Percentiles rank a stretch among this genome's conserved stretches.
Conservation (phyloP, 2,888 invertebrate species). For the Tanaodytes sp. region DNA sequence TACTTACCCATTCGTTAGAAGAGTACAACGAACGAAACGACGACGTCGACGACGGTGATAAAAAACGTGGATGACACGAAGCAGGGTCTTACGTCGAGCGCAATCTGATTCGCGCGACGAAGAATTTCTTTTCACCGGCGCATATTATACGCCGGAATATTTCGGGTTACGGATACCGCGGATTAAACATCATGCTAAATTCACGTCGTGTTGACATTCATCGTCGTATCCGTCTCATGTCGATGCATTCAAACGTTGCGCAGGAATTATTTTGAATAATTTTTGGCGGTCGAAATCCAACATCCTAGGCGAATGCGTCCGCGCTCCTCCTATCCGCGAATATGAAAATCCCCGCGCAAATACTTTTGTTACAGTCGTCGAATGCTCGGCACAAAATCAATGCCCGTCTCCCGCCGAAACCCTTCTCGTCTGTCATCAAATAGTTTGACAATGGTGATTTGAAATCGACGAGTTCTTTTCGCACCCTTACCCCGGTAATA, state of each 20-base stretch:
- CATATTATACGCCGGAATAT: conserved; percentile 16
- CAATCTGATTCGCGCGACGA: conserved; percentile 33
- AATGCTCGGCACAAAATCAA: conserved; percentile 56
- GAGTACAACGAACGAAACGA: conserved; percentile 52
- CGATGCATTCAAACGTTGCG: conserved; percentile 8
- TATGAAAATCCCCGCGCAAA: conserved; percentile 7
- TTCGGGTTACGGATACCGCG: conserved; percentile 7
- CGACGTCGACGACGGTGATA: conserved; percentile 48
- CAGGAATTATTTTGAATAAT: conserved; percentile 28
- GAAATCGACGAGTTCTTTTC: conserved; percentile 51
- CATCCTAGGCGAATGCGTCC: too few relatives aligned
- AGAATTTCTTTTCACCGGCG: conserved; percentile 22
- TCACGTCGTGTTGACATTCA: conserved; percentile 20
- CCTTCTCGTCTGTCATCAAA: conserved; percentile 58
- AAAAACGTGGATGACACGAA: conserved; percentile 44
- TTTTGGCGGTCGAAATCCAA: background rate
- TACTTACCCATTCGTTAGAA: conserved; percentile 56
- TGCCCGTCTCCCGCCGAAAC: conserved; percentile 62
- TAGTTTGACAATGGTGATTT: conserved; percentile 52
- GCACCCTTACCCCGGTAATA: conserved; percentile 31
- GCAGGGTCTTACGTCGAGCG: conserved; percentile 42
- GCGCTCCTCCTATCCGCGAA: too few relatives aligned
- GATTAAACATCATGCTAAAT: conserved; percentile 36
- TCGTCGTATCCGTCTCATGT: conserved; percentile 5
- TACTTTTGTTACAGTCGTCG: conserved; percentile 18